Percentiles rank a stretch among this genome's conserved stretches.
Evolutionary conservation across 2,113 vertebrate species (phyloP).

Genomic region (Onychorhynchus coronatus): DNA sequence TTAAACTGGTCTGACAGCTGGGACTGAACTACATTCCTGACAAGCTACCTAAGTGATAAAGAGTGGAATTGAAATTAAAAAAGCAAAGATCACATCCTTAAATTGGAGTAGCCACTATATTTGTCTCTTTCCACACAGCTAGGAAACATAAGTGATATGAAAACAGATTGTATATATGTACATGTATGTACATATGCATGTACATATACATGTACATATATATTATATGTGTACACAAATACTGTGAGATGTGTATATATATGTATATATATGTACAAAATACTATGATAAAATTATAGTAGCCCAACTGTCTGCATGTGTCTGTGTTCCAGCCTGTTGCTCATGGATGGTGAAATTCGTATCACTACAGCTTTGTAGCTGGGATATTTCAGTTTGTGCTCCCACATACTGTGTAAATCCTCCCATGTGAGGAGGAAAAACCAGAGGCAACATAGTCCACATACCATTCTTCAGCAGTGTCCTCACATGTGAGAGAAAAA

Average conservation of each 20-base stretch:
- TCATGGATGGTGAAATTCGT: background rate
- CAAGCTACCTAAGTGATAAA: background rate
- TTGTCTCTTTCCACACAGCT: background rate
- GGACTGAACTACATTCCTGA: background rate
- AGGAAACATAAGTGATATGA: background rate
- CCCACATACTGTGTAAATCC: background rate
- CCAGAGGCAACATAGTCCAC: background rate
- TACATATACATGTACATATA: background rate
- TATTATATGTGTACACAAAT: background rate
- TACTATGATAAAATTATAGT: background rate
- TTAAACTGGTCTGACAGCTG: background rate
- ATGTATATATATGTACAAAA: background rate
- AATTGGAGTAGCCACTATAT: background rate
- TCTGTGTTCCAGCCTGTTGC: background rate
- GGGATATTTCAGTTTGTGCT: background rate
- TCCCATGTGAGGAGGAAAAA: background rate
- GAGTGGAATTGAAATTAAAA: background rate
- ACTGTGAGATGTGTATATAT: background rate
- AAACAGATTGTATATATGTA: background rate
- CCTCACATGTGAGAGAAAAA: background rate
- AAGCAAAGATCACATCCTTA: background rate
- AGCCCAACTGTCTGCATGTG: background rate
- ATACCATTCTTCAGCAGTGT: background rate
- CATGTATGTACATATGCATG: background rate
- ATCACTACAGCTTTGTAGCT: background rate